These are phyloP conservation scores for Callithrix jacchus DNA, from an alignment of 2,113 vertebrate species.

Conservation along the genomic window DNA sequence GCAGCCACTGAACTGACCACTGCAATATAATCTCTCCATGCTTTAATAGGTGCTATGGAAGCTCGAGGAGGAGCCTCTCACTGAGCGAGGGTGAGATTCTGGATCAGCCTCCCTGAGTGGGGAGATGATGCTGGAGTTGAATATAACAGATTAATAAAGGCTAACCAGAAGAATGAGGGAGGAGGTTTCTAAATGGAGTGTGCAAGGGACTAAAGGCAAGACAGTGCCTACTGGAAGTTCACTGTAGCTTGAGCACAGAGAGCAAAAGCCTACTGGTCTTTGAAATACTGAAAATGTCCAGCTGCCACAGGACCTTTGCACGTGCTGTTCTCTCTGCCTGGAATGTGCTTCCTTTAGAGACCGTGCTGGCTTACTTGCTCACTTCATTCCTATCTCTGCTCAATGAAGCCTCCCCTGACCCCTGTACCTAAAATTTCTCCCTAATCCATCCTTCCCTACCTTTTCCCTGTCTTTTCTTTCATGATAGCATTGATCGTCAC, in stretches of 20 bases:
- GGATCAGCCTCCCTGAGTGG: background rate
- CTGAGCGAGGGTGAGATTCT: background rate
- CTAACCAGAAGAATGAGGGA: background rate
- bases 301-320: background rate
- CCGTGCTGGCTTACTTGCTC: background rate
- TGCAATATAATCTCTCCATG: too few species aligned
- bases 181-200: background rate
- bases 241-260: background rate
- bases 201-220: background rate
- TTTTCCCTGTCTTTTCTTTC: background rate
- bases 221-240: background rate
- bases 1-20: background rate
- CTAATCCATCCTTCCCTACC: accelerated
- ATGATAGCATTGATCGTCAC: background rate
- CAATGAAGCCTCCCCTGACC: background rate
- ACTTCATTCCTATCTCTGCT: background rate
- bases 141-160: background rate
- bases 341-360: background rate
- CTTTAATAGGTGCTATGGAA: background rate
- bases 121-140: background rate
- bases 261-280: background rate
- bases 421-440: background rate
- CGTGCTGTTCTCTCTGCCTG: background rate
- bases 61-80: background rate
- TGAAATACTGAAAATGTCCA: too few species aligned